Evolutionary conservation across 1,140 invertebrate genomes (phyloP).

Genomic region (Dendrolimus punctatus): DNA sequence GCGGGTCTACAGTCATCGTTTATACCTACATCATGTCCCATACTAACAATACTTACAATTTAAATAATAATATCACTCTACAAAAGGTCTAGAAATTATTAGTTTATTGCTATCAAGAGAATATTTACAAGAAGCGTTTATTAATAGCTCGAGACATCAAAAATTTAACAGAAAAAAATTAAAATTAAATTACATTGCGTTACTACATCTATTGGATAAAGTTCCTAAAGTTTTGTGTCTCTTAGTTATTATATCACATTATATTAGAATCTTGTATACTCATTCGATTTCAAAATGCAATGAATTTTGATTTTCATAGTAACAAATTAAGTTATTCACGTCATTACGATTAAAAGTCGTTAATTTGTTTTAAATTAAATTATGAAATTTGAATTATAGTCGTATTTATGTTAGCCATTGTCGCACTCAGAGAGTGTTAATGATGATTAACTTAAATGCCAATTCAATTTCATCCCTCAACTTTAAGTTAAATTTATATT

Average conservation of each 20-base stretch:
- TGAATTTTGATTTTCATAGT: neutral
- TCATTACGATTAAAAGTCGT: no score
- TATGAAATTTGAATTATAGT: no score
- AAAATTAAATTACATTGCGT: constrained; percentile 9
- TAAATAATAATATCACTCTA: constrained; percentile 13
- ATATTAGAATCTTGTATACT: constrained; percentile 64
- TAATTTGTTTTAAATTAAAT: no score
- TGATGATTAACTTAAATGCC: no score
- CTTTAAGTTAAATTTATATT: no score
- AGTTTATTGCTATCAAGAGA: constrained; percentile 61
- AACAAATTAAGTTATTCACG: no score
- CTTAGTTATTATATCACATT: constrained; percentile 61
- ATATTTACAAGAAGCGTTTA: constrained; percentile 46
- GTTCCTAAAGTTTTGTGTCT: constrained; percentile 27
- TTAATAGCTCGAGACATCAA: constrained; percentile 47
- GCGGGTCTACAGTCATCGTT: no score
- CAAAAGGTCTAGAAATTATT: constrained; percentile 28
- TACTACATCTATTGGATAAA: constrained; percentile 23
- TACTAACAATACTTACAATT: constrained; percentile 2
- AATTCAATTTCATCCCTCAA: no score
- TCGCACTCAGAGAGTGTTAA: no score
- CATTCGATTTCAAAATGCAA: constrained; percentile 11
- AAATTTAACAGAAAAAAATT: constrained; percentile 42
- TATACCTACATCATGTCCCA: no score
- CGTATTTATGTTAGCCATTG: no score